phyloP scores from a whole-genome alignment of 2,888 invertebrate species.

The Copidosoma aretas region DNA sequence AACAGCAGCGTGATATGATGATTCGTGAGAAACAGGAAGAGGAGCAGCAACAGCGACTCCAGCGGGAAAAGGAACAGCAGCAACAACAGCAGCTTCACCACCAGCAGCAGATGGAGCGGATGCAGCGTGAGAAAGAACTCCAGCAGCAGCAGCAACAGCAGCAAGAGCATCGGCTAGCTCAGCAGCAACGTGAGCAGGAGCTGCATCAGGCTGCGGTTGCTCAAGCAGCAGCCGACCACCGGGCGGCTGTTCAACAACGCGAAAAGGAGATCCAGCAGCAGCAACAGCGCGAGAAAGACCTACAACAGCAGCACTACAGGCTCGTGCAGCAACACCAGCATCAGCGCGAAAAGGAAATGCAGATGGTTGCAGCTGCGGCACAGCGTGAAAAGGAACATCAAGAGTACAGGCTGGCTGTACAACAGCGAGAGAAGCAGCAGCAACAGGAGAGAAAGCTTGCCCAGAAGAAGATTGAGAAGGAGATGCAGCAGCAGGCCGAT shows the following conservation, averaged over 20 bases:
- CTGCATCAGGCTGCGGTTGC: conserved; percentile 55
- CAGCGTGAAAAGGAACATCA: conserved; percentile 58
- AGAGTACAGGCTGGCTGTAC: conserved; percentile 53
- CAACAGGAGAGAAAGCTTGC: conserved; percentile 52
- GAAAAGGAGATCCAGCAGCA: conserved; percentile 49
- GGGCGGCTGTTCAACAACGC: conserved; percentile 48
- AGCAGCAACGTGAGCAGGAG: conserved; percentile 54
- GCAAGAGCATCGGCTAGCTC: conserved; percentile 53
- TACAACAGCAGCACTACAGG: conserved; percentile 49
- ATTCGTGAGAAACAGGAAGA: conserved; percentile 53
- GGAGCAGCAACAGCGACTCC: conserved; percentile 48
- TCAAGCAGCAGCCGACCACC: conserved; percentile 44
- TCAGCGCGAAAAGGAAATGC: conserved; percentile 60
- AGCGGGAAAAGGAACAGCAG: conserved; percentile 48
- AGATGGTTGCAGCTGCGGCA: conserved; percentile 53
- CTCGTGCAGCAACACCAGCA: conserved; percentile 49
- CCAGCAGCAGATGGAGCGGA: conserved; percentile 59
- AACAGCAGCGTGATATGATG: conserved; percentile 57
- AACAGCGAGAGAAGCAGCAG: conserved; percentile 52
- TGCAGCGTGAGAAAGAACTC: conserved; percentile 54
- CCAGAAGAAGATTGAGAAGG: conserved; percentile 55
- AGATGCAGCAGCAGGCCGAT: conserved; percentile 52
- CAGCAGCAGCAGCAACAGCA: conserved; percentile 52
- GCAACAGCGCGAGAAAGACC: conserved; percentile 52
- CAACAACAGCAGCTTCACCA: conserved; percentile 56